Base-by-base conservation (phyloP, 2,888 invertebrate genomes). In the Pachymerium ferrugineum region DNA sequence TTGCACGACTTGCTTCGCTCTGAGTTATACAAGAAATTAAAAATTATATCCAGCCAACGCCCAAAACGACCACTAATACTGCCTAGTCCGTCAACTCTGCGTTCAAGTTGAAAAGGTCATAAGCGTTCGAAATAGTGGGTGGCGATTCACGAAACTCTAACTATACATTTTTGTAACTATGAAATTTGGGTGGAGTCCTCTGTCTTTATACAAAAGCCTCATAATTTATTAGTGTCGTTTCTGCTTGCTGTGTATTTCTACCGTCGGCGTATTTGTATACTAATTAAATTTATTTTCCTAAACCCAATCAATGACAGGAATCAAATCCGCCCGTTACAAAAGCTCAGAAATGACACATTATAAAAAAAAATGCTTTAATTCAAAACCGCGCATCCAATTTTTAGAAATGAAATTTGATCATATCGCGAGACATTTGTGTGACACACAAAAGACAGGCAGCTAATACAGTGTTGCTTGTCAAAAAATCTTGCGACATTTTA, bases 21-120 rank as follows among this genome's bases (percentile, higher is more conserved):
- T n/a, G 47, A 47, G 47, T 47, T 47, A 47, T 19, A 47, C 47
- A 47, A 47, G 47, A 47, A 47, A 47, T 47, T 47, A 47, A 47
- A 47, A 16, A 47, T 47, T n/a, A 19, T 16, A 47, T 47, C 22
- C 22, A 47, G 47, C 47, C 47, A 47, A 47, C 47, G 47, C 47
- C 47, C 47, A n/a, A 47, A 47, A 47, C 47, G 16, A 47, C 19
- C 47, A 16, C 16, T 22, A 8, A 47, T 47, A 16, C 22, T 47
- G 47, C 47, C 47, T 47, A 6, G 47, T 47, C 47, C 47, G 47
- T 47, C 47, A 47, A 47, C 19, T n/a, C 22, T n/a, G 16, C 22
- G 16, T n/a, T n/a, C n/a, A 14, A 47, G 22, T 16, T 47, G 47
- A 47, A 47, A 47, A 47, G 47, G 47, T 47, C 47, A 38, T 16